These are phyloP conservation scores for Vombatus ursinus DNA, from an alignment of 2,113 vertebrate species.

Conservation along the genomic window DNA sequence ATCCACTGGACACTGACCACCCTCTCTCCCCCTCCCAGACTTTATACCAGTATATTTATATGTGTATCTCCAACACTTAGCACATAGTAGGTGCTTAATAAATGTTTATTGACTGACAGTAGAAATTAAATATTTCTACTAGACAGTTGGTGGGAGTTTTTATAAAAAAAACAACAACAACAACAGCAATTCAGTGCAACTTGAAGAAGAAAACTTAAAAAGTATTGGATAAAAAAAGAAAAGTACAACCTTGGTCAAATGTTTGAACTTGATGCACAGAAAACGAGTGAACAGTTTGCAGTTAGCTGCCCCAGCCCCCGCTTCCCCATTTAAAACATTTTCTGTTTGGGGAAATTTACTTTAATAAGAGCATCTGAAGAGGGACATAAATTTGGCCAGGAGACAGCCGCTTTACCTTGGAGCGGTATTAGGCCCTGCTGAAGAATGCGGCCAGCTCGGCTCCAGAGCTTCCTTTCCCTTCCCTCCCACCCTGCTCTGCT, in stretches of 20 bases:
- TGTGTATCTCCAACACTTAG: no score
- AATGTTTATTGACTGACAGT: background rate
- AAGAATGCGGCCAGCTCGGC: background rate
- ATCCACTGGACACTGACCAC: no score
- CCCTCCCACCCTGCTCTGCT: background rate
- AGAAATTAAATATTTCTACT: background rate
- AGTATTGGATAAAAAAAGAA: background rate
- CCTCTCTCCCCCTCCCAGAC: no score
- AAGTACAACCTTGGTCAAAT: background rate
- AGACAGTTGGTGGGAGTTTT: background rate
- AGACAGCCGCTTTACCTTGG: background rate
- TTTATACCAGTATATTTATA: no score
- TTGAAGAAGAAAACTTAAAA: background rate
- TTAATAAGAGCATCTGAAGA: slow-evolving; percentile 26
- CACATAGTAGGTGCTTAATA: background rate
- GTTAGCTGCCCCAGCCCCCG: background rate
- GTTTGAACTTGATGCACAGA: background rate
- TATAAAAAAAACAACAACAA: background rate
- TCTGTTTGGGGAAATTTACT: slow-evolving; percentile 21
- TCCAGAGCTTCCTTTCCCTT: background rate
- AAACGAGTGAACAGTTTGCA: background rate
- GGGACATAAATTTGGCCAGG: slow-evolving; percentile 19
- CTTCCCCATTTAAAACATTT: slow-evolving; percentile 7
- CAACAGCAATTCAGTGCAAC: background rate
- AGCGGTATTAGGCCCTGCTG: background rate